Percentiles rank a stretch among this genome's conserved stretches.
Evolutionary conservation across 2,113 vertebrate species (phyloP).

Genomic region (Ammodramus savannarum): DNA sequence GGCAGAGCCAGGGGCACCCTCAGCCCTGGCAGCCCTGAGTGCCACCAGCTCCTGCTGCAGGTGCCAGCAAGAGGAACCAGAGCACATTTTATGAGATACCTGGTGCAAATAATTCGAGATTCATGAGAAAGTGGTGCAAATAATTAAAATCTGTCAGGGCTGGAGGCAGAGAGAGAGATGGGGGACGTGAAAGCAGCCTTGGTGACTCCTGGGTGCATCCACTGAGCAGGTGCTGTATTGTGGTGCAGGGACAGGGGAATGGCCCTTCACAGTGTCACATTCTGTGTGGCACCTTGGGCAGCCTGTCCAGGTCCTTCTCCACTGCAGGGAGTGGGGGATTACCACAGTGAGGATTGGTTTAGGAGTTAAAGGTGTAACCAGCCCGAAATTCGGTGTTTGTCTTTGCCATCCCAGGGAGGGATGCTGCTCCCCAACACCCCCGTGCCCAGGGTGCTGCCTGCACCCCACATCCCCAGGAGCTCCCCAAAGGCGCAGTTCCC

Average conservation of each 20-base stretch:
- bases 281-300: accelerated
- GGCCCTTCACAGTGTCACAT: accelerated
- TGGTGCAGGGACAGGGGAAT: not conserved
- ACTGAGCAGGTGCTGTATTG: not conserved
- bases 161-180: not conserved
- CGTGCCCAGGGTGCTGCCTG: not conserved
- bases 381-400: accelerated
- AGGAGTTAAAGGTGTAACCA: not conserved
- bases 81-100: not conserved
- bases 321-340: not conserved
- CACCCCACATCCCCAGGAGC: accelerated
- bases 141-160: not conserved
- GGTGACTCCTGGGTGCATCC: not conserved
- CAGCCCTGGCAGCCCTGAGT: not conserved
- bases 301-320: not conserved
- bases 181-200: not conserved
- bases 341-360: accelerated
- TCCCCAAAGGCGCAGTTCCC: accelerated
- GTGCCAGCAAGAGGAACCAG: not conserved
- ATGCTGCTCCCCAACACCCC: not conserved
- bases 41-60: accelerated
- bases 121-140: not conserved
- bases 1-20: not conserved
- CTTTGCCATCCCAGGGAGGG: not conserved
- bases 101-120: not conserved